A percentile compares a stretch with the other conserved stretches of the same genome.
Conservation (phyloP, 2,113 vertebrate genomes). For the Tenebrosternarchus preto region DNA sequence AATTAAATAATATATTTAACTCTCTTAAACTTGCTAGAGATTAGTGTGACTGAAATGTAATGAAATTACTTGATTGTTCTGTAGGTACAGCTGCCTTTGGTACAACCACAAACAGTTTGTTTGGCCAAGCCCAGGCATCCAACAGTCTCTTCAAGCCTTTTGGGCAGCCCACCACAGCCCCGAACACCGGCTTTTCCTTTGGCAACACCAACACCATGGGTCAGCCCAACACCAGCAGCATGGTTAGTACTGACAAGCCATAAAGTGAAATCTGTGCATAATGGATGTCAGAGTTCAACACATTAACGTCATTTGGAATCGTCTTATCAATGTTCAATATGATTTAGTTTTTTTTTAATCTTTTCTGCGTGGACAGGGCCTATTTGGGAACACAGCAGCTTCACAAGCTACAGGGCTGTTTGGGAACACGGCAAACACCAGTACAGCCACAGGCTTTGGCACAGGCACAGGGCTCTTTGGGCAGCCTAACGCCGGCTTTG, state of each 20-base stretch:
- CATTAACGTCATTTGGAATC: not conserved
- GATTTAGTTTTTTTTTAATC: not conserved
- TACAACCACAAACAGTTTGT: slow-evolving; percentile 80
- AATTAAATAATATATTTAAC: not conserved
- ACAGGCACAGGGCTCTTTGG: slow-evolving; percentile 85
- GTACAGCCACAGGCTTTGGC: slow-evolving; percentile 84
- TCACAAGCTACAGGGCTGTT: slow-evolving; percentile 86
- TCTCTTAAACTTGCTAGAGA: not conserved
- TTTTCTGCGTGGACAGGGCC: slow-evolving; percentile 73
- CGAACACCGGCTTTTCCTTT: slow-evolving; percentile 86
- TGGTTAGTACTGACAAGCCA: slow-evolving; percentile 73
- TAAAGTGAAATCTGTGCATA: too few species aligned
- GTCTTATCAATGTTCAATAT: not conserved
- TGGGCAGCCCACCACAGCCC: slow-evolving; percentile 83
- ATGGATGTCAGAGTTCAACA: too few species aligned
- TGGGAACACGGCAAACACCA: slow-evolving; percentile 84
- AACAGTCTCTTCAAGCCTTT: slow-evolving; percentile 91
- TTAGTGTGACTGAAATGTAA: not conserved
- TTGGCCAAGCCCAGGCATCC: slow-evolving; percentile 72
- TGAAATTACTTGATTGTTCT: not conserved
- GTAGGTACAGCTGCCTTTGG: slow-evolving; percentile 82
- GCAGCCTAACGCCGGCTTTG: slow-evolving; percentile 83
- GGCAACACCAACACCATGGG: slow-evolving; percentile 84
- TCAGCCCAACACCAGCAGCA: slow-evolving; percentile 85
- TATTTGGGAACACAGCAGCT: slow-evolving; percentile 87